Evolutionary conservation across 2,888 invertebrate genomes (phyloP), one percentile per base, ranked within the genome.

Genomic region (Tribolium freemani): DNA sequence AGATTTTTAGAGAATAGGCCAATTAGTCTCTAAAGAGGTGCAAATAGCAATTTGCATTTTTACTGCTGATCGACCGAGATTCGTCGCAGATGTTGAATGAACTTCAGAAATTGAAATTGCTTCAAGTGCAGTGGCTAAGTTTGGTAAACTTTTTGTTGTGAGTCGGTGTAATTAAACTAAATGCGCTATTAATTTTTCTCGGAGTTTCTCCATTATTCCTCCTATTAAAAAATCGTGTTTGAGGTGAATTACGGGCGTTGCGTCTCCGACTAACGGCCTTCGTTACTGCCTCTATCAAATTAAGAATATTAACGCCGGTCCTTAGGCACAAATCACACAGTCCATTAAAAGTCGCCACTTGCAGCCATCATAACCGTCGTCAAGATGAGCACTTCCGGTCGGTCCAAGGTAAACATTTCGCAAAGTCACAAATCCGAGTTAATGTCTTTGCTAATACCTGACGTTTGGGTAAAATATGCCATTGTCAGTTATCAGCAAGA

Each of bases 401-500:
- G n/a, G n/a, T 45, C 60, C 21, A 71, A 60, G 46, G 31, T 58
- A 67, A 71, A 60, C 58, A 73, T 26, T 46, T 56, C 54, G 38
- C 67, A 26, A 38, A 56, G 60, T 54, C 31, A 21, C 30, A 56
- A 60, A 58, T 53, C 44, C 48, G 11, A 54, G 50, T 66, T 72
- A 76, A 75, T 72, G 75, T 78, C 58, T 61, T 74, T 57, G 70
- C 73, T 57, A 77, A 67, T 72, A 58, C 57, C 30, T 67, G 74
- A 73, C 73, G 70, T 80, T 76, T 45, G 5, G 75, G 75, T 77
- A 76, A 76, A 75, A 77, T 76, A 77, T 76, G 75, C 70, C 76
- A 75, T 77, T 75, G 80, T 79, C 78, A 68, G 76, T 78, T 79
- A 80, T 80, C 81, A 79, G 46, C 13, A 56, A 66, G 21, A 76